These are phyloP conservation scores for Callocephalon fimbriatum DNA, from an alignment of 2,113 vertebrate species.

Conservation along the genomic window DNA sequence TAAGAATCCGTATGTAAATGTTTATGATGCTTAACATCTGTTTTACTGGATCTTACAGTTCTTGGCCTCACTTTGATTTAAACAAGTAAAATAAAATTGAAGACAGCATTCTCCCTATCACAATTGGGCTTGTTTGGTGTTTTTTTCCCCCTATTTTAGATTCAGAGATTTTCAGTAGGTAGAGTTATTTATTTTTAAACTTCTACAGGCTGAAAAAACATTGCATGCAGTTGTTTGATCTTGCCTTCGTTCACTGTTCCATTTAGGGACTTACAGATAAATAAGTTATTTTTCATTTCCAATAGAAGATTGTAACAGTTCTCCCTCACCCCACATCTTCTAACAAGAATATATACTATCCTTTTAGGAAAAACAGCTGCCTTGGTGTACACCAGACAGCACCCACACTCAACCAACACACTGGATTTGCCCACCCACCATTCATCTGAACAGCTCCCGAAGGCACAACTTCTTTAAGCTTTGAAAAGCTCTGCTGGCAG, in stretches of 20 bases:
- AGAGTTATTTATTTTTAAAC: not conserved
- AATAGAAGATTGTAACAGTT: not conserved
- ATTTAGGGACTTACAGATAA: not conserved
- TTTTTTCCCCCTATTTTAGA: not conserved
- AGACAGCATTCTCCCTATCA: not conserved
- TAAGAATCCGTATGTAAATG: not conserved
- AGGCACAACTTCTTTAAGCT: not conserved
- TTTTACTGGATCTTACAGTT: not conserved
- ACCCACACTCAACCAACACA: not conserved
- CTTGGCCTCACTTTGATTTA: not conserved
- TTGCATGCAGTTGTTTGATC: not conserved
- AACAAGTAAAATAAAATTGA: not conserved
- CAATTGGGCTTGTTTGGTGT: not conserved
- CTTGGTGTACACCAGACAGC: not conserved
- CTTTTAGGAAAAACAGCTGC: not conserved
- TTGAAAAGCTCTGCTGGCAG: not conserved
- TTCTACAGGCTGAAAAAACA: not conserved
- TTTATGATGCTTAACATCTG: not conserved
- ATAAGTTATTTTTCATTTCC: not conserved
- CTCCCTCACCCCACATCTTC: not conserved
- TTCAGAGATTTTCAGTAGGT: not conserved
- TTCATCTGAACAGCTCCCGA: not conserved
- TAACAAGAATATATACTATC: not conserved
- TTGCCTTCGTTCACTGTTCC: not conserved
- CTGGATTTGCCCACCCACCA: not conserved